Base-by-base conservation (phyloP, 2,113 vertebrate species). In the Addax nasomaculatus region DNA sequence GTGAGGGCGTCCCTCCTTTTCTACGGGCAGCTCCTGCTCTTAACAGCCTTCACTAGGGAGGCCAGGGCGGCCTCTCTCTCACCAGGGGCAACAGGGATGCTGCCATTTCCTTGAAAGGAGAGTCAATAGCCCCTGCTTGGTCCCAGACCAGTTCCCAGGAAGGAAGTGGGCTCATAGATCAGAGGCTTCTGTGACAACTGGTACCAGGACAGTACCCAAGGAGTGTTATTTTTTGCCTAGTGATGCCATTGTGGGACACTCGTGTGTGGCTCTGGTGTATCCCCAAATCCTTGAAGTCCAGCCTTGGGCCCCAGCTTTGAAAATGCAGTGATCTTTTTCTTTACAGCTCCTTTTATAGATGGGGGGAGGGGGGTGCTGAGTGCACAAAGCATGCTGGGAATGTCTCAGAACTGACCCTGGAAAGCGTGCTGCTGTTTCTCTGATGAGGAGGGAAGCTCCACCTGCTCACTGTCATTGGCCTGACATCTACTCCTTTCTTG, bases 1-100 rank as follows among this genome's bases (percentile, higher is more conserved):
- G 79, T 0, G 3, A 33, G 2, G 6, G 1, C 0, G 0, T 7
- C 33, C 10, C 6, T 29, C 47, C 19, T 16, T 12, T n/a, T 14
- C 43, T 27, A 17, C 0, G 13, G 21, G 45, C 7, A 11, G 70
- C 58, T 78, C 6, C 15, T 10, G 15, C 45, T 73, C 51, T 8
- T 9, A 5, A 57, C 1, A 14, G 45, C 79, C n/a, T 29, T 53
- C 64, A 13, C 10, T 1, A 53, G 53, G 79, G 81, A 33, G 70
- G 29, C 36, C 16, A 9, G 53, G 36, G 53, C 0, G 11, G 43
- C 27, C 67, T 49, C 39, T 53, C 47, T 36, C 36, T 67, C 88
- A 23, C 33, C 30, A 2, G 13, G 16, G 70, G n/a, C 36, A 30
- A 49, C 0, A 17, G 49, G 13, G 10, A 51, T 21, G 30, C 81